These are phyloP conservation scores for Magallana gigas DNA, from an alignment of 1,140 invertebrate species.

Conservation along the genomic window DNA sequence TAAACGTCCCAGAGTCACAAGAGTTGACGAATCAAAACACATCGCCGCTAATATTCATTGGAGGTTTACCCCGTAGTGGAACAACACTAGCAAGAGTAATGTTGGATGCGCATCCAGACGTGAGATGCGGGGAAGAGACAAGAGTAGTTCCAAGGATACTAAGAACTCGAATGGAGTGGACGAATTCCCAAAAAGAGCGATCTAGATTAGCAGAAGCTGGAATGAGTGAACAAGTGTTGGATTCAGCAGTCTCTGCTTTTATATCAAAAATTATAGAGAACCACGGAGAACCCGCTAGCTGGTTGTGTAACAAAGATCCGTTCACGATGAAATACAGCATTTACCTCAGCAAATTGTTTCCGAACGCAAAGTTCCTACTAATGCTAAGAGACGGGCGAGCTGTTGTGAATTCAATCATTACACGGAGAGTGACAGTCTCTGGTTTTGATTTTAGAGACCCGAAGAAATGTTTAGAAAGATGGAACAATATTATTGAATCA, in stretches of 20 bases:
- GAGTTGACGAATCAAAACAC: neutral
- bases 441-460: slow-evolving; percentile 96
- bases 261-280: slow-evolving; percentile 93
- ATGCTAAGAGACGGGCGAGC: slow-evolving; percentile 98
- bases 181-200: slow-evolving; percentile 59
- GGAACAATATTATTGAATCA: slow-evolving; percentile 94
- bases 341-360: slow-evolving; percentile 83
- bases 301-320: slow-evolving; percentile 98
- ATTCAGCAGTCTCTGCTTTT: slow-evolving; percentile 97
- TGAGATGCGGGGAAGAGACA: slow-evolving; percentile 98
- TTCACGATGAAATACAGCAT: slow-evolving; percentile 96
- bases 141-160: slow-evolving; percentile 88
- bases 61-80: slow-evolving; percentile 95
- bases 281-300: slow-evolving; percentile 93
- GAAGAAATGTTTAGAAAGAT: slow-evolving; percentile 94
- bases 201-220: slow-evolving; percentile 94
- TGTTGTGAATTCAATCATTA: slow-evolving; percentile 97
- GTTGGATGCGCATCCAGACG: slow-evolving; percentile 97
- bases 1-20: neutral
- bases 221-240: slow-evolving; percentile 92
- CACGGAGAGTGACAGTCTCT: slow-evolving; percentile 96
- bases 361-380: slow-evolving; percentile 94
- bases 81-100: slow-evolving; percentile 97
- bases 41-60: slow-evolving; percentile 94
- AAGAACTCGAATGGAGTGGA: slow-evolving; percentile 53